These are phyloP conservation scores for Anguilla japonica DNA, from an alignment of 2,113 vertebrate genomes.

Conservation along the genomic window DNA sequence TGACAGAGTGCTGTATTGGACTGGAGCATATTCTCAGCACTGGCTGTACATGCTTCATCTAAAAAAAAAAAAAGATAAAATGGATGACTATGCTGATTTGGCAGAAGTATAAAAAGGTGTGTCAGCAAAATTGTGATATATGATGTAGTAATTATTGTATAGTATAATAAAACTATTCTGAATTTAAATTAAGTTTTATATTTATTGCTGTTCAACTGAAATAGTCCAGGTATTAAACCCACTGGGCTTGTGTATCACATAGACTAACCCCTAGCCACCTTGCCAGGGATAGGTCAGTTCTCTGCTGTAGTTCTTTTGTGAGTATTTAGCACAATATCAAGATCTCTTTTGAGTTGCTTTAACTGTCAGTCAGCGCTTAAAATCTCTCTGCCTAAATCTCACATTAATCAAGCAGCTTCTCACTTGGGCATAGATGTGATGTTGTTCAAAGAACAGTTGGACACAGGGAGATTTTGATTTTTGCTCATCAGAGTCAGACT, in stretches of 20 bases:
- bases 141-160: too few species aligned
- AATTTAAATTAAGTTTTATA: too few species aligned
- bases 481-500: conserved; percentile 16
- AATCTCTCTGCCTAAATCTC: neutral
- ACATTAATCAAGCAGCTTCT: neutral
- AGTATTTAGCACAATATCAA: conserved; percentile 6
- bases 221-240: conserved; percentile 8
- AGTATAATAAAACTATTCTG: too few species aligned
- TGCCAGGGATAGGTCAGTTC: neutral
- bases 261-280: neutral
- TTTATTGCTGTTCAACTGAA: neutral
- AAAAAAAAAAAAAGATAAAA: neutral
- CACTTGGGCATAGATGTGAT: conserved; percentile 2
- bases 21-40: neutral
- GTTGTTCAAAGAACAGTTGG: neutral
- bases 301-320: neutral
- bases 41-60: neutral
- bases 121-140: too few species aligned
- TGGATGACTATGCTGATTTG: neutral
- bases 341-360: conserved; percentile 8
- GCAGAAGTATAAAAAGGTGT: neutral
- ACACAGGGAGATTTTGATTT: neutral
- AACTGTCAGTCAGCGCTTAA: neutral
- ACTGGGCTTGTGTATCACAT: neutral
- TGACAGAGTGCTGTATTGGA: neutral